Conservation (phyloP, 2,888 invertebrate species). For the Thereva unica region DNA sequence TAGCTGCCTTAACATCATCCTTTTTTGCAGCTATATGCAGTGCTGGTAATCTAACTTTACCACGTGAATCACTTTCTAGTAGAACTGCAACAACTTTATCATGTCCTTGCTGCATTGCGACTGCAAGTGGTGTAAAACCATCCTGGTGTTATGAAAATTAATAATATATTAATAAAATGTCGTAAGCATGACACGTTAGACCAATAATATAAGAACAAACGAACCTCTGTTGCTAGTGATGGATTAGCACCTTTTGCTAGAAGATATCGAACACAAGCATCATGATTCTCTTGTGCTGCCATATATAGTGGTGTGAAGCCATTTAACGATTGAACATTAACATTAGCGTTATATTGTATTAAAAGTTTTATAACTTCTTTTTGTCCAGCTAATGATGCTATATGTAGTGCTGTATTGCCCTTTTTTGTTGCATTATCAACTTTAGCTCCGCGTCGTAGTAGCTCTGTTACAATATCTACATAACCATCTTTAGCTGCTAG, state of each 20-base stretch:
- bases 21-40: slow-evolving; percentile 99
- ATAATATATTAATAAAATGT: not conserved
- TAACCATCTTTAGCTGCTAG: slow-evolving; percentile 98
- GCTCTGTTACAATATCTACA: slow-evolving; percentile 87
- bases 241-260: slow-evolving; percentile 94
- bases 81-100: slow-evolving; percentile 96
- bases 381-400: slow-evolving; percentile 97
- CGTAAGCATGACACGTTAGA: no score
- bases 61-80: slow-evolving; percentile 93
- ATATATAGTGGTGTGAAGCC: slow-evolving; percentile 98
- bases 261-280: slow-evolving; percentile 87
- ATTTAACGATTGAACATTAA: slow-evolving; percentile 95
- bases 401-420: slow-evolving; percentile 95
- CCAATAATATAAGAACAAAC: slow-evolving; percentile 40
- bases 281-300: slow-evolving; percentile 98
- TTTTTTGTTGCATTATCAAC: slow-evolving; percentile 98
- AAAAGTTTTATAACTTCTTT: slow-evolving; percentile 90
- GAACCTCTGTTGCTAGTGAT: slow-evolving; percentile 91
- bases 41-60: slow-evolving; percentile 94
- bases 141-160: slow-evolving; percentile 65
- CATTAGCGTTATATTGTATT: slow-evolving; percentile 87
- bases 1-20: slow-evolving; percentile 95
- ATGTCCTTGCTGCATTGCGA: slow-evolving; percentile 98
- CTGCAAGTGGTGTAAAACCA: slow-evolving; percentile 96
- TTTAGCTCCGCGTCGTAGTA: slow-evolving; percentile 85